phyloP scores from a whole-genome alignment of 1,140 invertebrate genomes.

The Hypsibius dujardini region DNA sequence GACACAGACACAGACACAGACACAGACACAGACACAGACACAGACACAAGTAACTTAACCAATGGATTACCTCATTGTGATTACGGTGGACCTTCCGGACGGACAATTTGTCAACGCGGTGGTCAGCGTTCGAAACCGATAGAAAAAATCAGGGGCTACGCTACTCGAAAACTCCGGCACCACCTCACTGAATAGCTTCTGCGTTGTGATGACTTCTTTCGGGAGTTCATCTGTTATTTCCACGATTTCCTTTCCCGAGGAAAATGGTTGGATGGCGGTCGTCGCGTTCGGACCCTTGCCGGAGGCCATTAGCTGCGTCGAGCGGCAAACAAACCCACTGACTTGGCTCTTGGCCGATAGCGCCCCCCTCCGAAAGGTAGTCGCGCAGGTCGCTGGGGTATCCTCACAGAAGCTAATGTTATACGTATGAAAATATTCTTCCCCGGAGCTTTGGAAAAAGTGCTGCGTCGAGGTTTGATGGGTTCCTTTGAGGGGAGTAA shows the following conservation, averaged over 20 bases:
- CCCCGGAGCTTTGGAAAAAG: constrained; percentile 31
- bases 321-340: not conserved
- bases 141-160: not conserved
- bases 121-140: not conserved
- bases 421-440: constrained; percentile 42
- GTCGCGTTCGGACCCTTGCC: not conserved
- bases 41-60: not conserved
- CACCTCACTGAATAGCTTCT: not conserved
- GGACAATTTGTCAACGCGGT: constrained; percentile 29
- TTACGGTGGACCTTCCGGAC: constrained; percentile 38
- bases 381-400: constrained; percentile 32
- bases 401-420: constrained; percentile 41
- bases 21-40: too few relatives aligned
- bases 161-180: not conserved
- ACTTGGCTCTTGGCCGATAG: not conserved
- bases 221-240: not conserved
- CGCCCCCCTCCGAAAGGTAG: constrained; percentile 32
- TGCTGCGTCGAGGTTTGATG: not conserved
- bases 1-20: too few relatives aligned
- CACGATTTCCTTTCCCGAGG: not conserved
- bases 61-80: constrained; percentile 37
- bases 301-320: not conserved
- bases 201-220: not conserved
- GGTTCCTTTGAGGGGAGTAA: constrained; percentile 25
- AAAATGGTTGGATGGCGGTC: not conserved